These are phyloP conservation scores for Lagria hirta DNA, from an alignment of 2,888 invertebrate species.

Conservation along the genomic window DNA sequence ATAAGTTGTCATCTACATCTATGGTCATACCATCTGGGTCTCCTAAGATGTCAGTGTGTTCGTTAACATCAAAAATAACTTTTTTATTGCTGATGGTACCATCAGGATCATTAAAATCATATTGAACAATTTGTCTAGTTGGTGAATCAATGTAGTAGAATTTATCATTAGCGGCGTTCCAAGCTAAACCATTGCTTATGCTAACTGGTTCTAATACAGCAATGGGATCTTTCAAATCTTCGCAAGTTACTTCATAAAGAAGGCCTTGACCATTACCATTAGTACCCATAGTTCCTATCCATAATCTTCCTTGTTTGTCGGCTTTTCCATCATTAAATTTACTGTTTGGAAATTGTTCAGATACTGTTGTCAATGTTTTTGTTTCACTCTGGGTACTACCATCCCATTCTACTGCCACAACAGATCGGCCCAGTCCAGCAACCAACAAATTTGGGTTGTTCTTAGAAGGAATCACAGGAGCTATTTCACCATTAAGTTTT, in stretches of 20 bases:
- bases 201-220: conserved; percentile 52
- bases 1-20: conserved; percentile 73
- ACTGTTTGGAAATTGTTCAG: conserved; percentile 51
- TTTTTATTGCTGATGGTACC: conserved; percentile 54
- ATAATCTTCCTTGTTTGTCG: conserved; percentile 57
- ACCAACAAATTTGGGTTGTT: conserved; percentile 29
- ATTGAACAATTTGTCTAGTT: conserved; percentile 65
- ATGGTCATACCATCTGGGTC: conserved; percentile 66
- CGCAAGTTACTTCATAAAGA: conserved; percentile 62
- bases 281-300: conserved; percentile 43
- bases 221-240: conserved; percentile 41
- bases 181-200: conserved; percentile 76
- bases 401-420: conserved; percentile 12
- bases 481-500: conserved; percentile 31
- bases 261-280: conserved; percentile 51
- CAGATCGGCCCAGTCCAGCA: conserved; percentile 31
- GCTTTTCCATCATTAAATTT: conserved; percentile 64
- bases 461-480: conserved; percentile 32
- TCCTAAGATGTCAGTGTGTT: conserved; percentile 16
- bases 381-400: conserved; percentile 2
- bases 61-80: conserved; percentile 39
- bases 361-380: conserved; percentile 48
- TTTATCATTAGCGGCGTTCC: conserved; percentile 68
- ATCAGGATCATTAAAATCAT: conserved; percentile 64
- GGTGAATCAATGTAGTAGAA: conserved; percentile 80